These are phyloP conservation scores for Lithobates pipiens DNA, from an alignment of 2,797 vertebrate species.

Conservation along the genomic window DNA sequence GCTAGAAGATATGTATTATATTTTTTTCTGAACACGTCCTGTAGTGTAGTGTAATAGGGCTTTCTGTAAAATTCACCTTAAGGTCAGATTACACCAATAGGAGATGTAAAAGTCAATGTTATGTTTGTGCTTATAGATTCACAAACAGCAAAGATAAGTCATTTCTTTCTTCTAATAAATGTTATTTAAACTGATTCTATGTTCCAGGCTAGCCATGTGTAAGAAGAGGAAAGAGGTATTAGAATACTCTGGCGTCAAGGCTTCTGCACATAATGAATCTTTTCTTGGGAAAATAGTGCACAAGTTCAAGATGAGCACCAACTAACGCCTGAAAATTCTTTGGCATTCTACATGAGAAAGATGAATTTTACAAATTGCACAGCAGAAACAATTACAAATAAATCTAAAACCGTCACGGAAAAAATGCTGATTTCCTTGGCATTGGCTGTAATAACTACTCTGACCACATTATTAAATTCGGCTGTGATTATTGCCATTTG, in stretches of 20 bases:
- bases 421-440: slow-evolving; percentile 78
- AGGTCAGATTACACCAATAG: slow-evolving; percentile 1
- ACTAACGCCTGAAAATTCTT: slow-evolving; percentile 23
- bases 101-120: slow-evolving; percentile 10
- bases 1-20: background rate
- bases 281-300: slow-evolving; percentile 13
- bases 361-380: slow-evolving; percentile 86
- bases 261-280: slow-evolving; percentile 39
- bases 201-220: slow-evolving; percentile 56
- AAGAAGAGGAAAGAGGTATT: slow-evolving; percentile 49
- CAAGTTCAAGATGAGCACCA: slow-evolving; percentile 24
- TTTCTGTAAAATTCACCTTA: background rate
- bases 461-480: slow-evolving; percentile 83
- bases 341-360: slow-evolving; percentile 55
- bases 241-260: slow-evolving; percentile 4
- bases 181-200: slow-evolving; percentile 31
- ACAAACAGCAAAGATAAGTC: background rate
- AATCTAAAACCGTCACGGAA: slow-evolving; percentile 75
- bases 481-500: slow-evolving; percentile 86
- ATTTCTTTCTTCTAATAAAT: slow-evolving; percentile 16
- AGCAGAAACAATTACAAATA: slow-evolving; percentile 65
- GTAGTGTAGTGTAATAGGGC: background rate
- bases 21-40: background rate
- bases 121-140: slow-evolving; percentile 8
- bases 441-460: slow-evolving; percentile 79